Conservation (phyloP, 2,888 invertebrate genomes). For the Venusia cambrica region DNA sequence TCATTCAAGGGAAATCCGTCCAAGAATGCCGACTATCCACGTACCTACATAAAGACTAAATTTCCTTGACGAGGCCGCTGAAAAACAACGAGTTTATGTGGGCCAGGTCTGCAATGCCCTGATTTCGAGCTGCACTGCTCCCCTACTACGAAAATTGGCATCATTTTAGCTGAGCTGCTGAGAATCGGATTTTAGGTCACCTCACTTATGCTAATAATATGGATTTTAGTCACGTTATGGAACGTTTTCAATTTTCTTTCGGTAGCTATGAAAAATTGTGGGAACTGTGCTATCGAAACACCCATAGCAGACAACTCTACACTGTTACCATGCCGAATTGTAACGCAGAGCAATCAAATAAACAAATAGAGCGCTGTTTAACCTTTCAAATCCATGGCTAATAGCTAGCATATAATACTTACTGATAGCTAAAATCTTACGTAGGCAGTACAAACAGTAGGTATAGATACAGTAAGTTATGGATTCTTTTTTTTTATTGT, state of each 20-base stretch:
- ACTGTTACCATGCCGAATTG: background rate
- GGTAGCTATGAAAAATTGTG: background rate
- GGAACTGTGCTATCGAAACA: background rate
- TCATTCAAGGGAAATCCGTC: constrained; percentile 35
- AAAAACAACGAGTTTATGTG: constrained; percentile 57
- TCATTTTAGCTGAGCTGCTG: constrained; percentile 24
- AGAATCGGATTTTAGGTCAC: constrained; percentile 12
- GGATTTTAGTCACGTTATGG: constrained; percentile 8
- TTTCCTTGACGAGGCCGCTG: constrained; percentile 42
- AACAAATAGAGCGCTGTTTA: too few relatives aligned
- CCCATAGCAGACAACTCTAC: background rate
- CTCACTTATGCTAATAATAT: constrained; percentile 10
- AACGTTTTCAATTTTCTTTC: constrained; percentile 4
- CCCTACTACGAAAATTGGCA: constrained; percentile 36
- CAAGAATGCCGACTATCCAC: constrained; percentile 27
- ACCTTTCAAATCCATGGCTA: too few relatives aligned
- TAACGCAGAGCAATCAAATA: too few relatives aligned
- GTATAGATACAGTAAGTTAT: too few relatives aligned
- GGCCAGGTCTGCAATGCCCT: constrained; percentile 72
- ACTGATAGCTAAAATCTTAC: too few relatives aligned
- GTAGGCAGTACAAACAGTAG: too few relatives aligned
- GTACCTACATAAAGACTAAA: constrained; percentile 44
- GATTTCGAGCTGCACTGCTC: constrained; percentile 54
- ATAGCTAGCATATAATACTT: too few relatives aligned
- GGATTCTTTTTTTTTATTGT: too few relatives aligned